Base-by-base conservation (phyloP, 2,888 invertebrate species). In the Eucera pruinosa region DNA sequence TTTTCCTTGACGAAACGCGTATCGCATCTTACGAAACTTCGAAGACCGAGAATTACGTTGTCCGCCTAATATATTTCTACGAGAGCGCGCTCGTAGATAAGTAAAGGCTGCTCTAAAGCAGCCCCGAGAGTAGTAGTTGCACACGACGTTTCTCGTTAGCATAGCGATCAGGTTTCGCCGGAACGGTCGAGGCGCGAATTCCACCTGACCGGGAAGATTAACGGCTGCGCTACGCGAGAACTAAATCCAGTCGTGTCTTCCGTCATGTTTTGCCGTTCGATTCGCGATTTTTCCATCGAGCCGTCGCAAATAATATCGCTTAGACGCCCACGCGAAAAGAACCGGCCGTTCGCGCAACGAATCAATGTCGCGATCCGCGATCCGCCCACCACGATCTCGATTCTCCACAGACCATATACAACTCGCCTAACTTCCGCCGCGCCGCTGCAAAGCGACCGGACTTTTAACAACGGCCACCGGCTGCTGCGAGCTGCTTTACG, bases 331-430 rank as follows among this genome's bases (percentile, higher is more conserved):
- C 75, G 27, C 18, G 45, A 18, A 23, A 23, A 1, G 20, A 20
- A 9, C 54, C 23, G 18, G 48, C 48, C 75, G 64, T 18, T 11
- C 65, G 73, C 54, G 65, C 43, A 60, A 47, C 70, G 78, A 67
- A 77, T 62, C 78, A 62, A 78, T 67, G 74, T 62, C 77, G 66
- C 20, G 57, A 58, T 75, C 47, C 43, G 13, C 36, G 57, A 27
- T 57, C 79, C 50, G 64, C 85, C 86, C 69, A 86, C 86, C 82
- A 78, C 80, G 82, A 80, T 83, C 83, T 72, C 78, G 76, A 84
- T 80, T 70, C 67, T 47, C 27, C 75, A 33, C 73, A 61, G 15
- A 65, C 45, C 71, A 55, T 58, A 54, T 60, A 68, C 47, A 27
- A 30, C 25, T 18, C 67, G 39, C 43, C 61, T 70, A 62, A 77